Base-by-base conservation (phyloP, 2,797 vertebrate species). In the Linurgus olivaceus region DNA sequence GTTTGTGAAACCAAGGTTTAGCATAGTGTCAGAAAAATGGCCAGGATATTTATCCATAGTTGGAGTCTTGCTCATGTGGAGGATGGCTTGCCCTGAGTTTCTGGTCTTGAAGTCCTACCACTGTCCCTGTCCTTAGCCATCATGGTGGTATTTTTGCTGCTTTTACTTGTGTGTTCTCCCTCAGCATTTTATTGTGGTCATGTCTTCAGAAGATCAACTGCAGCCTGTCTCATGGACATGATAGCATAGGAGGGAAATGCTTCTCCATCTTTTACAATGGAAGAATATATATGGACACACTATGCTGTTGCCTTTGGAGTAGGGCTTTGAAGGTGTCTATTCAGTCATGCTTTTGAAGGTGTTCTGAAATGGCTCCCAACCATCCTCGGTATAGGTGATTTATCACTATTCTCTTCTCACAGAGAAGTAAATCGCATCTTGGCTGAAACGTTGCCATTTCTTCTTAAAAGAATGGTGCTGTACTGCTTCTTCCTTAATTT, bases 261-360 rank as follows among this genome's bases (percentile, higher is more conserved):
- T 67, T 2, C 51, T 79, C 76, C 28, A 59, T 85, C 35, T 83
- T 75, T 58, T 58, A 40, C 31, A 45, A 0, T 45, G n/a, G 51
- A 66, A 62, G 26, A 85, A 63, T 81, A 59, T 52, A 48, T 42
- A 19, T 31, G 6, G 84, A 21, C 37, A 57, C 11, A 4, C 58
- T 72, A 1, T 4, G 15, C 33, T 58, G 20, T 70, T 87, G 55
- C 65, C 55, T 94, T 88, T 91, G 84, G 87, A 89, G 79, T 62
- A 76, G n/a, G 63, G 26, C 75, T 92, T 91, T 66, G 38, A 63
- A 83, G 75, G 24, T 63, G 16, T 66, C 45, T 91, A 66, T 66
- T 79, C 54, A 78, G 85, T 47, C 58, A 11, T 78, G 70, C 47
- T 93, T 88, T 91, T 86, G 87, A 94, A 93, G 75, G 25, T 90